Base-by-base conservation (phyloP, 2,113 vertebrate genomes). In the Pygoscelis adeliae region DNA sequence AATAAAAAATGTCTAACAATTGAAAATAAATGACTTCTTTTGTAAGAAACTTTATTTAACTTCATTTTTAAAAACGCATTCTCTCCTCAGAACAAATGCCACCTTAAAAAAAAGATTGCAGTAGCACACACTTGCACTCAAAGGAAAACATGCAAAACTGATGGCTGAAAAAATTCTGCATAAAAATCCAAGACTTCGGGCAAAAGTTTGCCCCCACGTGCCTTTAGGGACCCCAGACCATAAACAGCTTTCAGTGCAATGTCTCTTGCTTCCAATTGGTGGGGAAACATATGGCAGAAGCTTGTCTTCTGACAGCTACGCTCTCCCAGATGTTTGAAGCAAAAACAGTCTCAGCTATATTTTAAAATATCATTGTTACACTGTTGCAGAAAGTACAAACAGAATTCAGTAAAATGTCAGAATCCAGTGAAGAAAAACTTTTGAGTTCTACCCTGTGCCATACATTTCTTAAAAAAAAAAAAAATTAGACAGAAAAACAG, bases 371-470 rank as follows among this genome's bases (percentile, higher is more conserved):
- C 70, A 50, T 40, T 87, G 84, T 91, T 91, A 90, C 98, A 93
- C 82, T 92, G 96, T 85, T 97, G 97, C 87, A 96, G 95, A 76
- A 97, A 94, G 70, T 97, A 97, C 78, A 98, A 98, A 87, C 92
- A 93, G 92, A 98, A 97, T 74, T 96, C 92, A 96, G 61, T 76
- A 97, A 97, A 97, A 97, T 85, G 95, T 88, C 91, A 97, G 96
- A 92, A 96, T 97, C 96, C 96, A 96, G 97, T 96, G 93, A 97
- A 96, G 90, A 97, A 97, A 97, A 98, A 96, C 61, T 85, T 96
- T 96, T 96, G 97, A 97, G 81, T 96, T 97, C 93, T 98, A 98
- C 98, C 98, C 98, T 98, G 98, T 98, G 98, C 97, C 97, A 98
- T 97, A 98, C 96, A 96, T 63, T 83, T 97, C 80, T 58, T 90